Evolutionary conservation across 2,797 vertebrate genomes (phyloP).

Genomic region (Sebastes dallii): DNA sequence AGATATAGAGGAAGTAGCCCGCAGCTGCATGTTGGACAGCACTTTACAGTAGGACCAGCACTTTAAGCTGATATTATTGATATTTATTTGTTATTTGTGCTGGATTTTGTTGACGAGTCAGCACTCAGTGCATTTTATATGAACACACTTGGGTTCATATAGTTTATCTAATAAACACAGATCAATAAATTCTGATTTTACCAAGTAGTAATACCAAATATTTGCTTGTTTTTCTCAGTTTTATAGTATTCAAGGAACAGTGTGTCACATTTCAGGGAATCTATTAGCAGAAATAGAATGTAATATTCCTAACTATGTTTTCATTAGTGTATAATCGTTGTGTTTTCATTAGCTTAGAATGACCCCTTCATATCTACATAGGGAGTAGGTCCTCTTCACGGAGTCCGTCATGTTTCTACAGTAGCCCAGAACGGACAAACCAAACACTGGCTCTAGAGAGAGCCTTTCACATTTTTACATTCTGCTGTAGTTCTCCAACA

Average conservation of each 20-base stretch:
- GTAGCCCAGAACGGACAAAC: too few species aligned
- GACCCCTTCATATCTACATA: too few species aligned
- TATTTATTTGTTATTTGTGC: neutral
- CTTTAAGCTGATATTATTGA: neutral
- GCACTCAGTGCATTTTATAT: neutral
- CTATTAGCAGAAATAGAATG: too few species aligned
- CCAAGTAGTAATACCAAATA: neutral
- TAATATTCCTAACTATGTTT: too few species aligned
- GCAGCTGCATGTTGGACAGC: conserved; percentile 3
- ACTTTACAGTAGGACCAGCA: neutral
- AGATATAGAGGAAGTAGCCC: conserved; percentile 2
- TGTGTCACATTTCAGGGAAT: too few species aligned
- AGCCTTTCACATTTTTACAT: too few species aligned
- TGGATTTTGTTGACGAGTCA: neutral
- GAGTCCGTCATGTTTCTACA: too few species aligned
- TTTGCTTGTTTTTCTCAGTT: neutral
- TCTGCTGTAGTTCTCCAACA: too few species aligned
- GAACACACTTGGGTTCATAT: neutral
- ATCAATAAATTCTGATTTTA: neutral
- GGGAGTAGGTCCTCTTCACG: too few species aligned
- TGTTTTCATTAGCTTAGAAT: too few species aligned
- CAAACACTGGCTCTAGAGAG: too few species aligned
- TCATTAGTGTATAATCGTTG: too few species aligned
- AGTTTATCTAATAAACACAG: neutral
- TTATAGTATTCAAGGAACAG: neutral